Evolutionary conservation across 2,888 invertebrate genomes (phyloP).

Genomic region (Napeogenes sylphis): DNA sequence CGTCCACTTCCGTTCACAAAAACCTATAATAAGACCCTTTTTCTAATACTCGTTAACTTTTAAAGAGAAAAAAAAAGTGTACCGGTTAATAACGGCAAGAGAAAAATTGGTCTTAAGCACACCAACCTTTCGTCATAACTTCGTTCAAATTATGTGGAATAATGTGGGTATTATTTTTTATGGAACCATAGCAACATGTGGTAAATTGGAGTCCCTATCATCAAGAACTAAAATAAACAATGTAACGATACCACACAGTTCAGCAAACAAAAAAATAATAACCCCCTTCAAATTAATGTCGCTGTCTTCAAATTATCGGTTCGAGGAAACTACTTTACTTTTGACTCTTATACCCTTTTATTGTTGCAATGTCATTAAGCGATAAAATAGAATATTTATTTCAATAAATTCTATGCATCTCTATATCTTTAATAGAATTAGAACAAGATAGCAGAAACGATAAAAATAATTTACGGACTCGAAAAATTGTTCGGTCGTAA

Average conservation of each 20-base stretch:
- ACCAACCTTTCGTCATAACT: slow-evolving; percentile 69
- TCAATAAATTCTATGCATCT: slow-evolving; percentile 27
- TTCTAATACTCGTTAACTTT: slow-evolving; percentile 31
- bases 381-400: slow-evolving; percentile 30
- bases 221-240: slow-evolving; percentile 64
- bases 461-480: slow-evolving; percentile 32
- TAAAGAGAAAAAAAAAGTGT: slow-evolving; percentile 46
- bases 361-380: slow-evolving; percentile 33
- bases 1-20: slow-evolving; percentile 4
- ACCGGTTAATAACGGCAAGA: slow-evolving; percentile 64
- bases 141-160: slow-evolving; percentile 71
- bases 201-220: slow-evolving; percentile 70
- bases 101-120: slow-evolving; percentile 67
- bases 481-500: slow-evolving; percentile 29
- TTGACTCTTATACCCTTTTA: slow-evolving; percentile 30
- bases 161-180: slow-evolving; percentile 73
- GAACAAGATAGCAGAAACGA: slow-evolving; percentile 24
- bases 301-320: slow-evolving; percentile 54
- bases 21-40: slow-evolving; percentile 20
- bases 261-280: slow-evolving; percentile 55
- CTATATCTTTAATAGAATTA: slow-evolving; percentile 12
- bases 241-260: slow-evolving; percentile 57
- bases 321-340: slow-evolving; percentile 39
- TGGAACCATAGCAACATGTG: slow-evolving; percentile 63
- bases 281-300: slow-evolving; percentile 51